A percentile compares a stretch with the other conserved stretches of the same genome.
These are phyloP conservation scores for Heliconius ethilla DNA, from an alignment of 2,888 invertebrate genomes.

Conservation along the genomic window DNA sequence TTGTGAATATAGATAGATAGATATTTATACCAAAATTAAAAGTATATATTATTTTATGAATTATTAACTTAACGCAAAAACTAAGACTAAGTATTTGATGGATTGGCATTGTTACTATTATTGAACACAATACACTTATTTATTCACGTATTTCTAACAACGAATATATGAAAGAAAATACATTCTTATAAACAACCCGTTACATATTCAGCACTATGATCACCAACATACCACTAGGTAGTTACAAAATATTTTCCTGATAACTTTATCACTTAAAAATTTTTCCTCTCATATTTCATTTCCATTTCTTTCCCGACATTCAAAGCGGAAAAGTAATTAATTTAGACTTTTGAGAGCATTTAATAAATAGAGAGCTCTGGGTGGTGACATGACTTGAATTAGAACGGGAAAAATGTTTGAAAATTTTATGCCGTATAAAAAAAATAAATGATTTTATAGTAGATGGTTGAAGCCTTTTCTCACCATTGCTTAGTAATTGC, in stretches of 20 bases:
- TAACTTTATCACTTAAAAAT: background rate
- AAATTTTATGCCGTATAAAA: background rate
- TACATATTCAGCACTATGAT: background rate
- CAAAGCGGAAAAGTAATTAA: constrained; percentile 22
- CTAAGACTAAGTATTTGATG: no score
- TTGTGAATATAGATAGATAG: no score
- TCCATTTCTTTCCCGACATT: constrained; percentile 5
- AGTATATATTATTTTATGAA: no score
- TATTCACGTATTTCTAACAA: background rate
- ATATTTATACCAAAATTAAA: no score
- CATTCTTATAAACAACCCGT: background rate
- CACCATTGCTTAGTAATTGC: background rate
- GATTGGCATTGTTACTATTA: background rate
- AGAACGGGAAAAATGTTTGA: background rate
- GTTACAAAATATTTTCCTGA: background rate
- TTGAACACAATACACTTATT: background rate
- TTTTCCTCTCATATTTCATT: constrained; percentile 3
- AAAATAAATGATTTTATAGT: constrained; percentile 3
- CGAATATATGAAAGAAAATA: no score
- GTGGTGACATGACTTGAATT: constrained; percentile 1
- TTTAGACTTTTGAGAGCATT: constrained; percentile 18
- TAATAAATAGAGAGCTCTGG: constrained; percentile 13
- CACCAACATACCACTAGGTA: background rate
- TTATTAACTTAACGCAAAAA: no score
- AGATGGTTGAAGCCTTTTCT: background rate